Percentiles rank a stretch among this genome's conserved stretches.
These are phyloP conservation scores for Hirudo medicinalis DNA, from an alignment of 1,140 invertebrate genomes.

Conservation along the genomic window DNA sequence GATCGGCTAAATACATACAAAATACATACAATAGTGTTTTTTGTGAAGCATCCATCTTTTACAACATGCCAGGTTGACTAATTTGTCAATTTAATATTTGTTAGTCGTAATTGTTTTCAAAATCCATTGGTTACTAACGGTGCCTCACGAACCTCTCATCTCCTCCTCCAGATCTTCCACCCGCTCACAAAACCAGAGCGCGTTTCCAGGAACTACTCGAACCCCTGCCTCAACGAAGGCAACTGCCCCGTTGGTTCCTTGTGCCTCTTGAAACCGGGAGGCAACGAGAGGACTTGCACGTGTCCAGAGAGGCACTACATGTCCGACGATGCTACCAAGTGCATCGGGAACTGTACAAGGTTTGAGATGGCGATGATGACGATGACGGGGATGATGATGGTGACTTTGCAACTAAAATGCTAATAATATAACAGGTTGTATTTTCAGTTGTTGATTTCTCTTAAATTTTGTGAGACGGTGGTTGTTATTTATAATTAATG, in stretches of 20 bases:
- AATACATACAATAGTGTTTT: too few relatives aligned
- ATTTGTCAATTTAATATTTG: background rate
- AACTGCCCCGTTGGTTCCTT: slow-evolving; percentile 55
- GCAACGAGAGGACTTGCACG: slow-evolving; percentile 46
- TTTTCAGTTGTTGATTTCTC: too few relatives aligned
- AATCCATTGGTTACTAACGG: background rate
- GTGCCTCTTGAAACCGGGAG: slow-evolving; percentile 56
- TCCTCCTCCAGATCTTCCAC: slow-evolving; percentile 28
- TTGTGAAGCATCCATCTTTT: too few relatives aligned
- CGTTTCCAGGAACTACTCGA: slow-evolving; percentile 26
- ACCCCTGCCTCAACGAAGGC: slow-evolving; percentile 45
- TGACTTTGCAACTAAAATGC: too few relatives aligned
- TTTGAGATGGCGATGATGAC: slow-evolving; percentile 23
- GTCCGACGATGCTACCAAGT: slow-evolving; percentile 51
- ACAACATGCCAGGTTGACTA: too few relatives aligned
- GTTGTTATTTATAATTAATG: too few relatives aligned
- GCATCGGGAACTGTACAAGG: slow-evolving; percentile 60
- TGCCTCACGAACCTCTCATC: background rate
- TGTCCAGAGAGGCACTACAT: slow-evolving; percentile 69
- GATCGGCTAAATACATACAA: too few relatives aligned
- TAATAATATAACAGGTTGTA: too few relatives aligned
- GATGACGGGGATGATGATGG: background rate
- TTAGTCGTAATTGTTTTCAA: background rate
- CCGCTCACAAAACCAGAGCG: slow-evolving; percentile 52
- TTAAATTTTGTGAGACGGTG: too few relatives aligned